phyloP scores from a whole-genome alignment of 1,140 invertebrate genomes.

The Zaprionus inermis region DNA sequence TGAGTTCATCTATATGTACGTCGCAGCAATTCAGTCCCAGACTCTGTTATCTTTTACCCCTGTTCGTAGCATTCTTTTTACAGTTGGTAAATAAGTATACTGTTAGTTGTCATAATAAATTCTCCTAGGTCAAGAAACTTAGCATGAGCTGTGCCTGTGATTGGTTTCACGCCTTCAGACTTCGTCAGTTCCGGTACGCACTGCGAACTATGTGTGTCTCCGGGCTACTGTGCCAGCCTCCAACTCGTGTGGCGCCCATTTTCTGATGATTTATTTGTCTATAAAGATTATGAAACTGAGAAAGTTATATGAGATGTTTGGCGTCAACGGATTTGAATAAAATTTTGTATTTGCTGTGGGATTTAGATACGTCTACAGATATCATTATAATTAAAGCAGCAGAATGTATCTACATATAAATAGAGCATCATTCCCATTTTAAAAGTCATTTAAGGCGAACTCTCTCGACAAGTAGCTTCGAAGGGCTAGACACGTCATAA shows the following conservation, averaged over 20 bases:
- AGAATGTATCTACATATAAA: conserved; percentile 49
- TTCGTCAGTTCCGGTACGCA: neutral
- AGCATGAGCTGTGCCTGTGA: neutral
- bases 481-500: neutral
- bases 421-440: conserved; percentile 28
- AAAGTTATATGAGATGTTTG: neutral
- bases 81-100: neutral
- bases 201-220: neutral
- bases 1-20: neutral
- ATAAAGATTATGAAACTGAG: neutral
- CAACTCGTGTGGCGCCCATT: neutral
- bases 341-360: conserved; percentile 42
- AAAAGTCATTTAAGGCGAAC: conserved; percentile 46
- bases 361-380: conserved; percentile 61
- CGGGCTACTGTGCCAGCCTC: neutral
- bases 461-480: conserved; percentile 3
- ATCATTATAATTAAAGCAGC: neutral
- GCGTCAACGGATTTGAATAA: conserved; percentile 33
- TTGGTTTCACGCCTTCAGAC: neutral
- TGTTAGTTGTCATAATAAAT: neutral
- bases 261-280: neutral
- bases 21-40: neutral
- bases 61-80: neutral
- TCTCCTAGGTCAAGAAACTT: conserved; percentile 4
- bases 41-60: neutral